A percentile compares a stretch with the other conserved stretches of the same genome.
Conservation (phyloP, 1,140 invertebrate genomes). For the Nymphalis io region DNA sequence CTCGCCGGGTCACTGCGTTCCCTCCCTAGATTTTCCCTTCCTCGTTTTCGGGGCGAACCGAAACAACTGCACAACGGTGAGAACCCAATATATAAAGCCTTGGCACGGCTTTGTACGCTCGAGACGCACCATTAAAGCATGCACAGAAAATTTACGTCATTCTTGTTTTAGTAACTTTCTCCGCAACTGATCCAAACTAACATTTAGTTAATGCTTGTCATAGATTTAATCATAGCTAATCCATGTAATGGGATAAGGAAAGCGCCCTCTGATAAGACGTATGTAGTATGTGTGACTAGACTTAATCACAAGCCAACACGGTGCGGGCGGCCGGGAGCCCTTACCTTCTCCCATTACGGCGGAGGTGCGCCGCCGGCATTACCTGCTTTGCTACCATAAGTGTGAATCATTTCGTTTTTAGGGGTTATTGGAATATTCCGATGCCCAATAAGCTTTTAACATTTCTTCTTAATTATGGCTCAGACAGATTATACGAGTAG, state of each 20-base stretch:
- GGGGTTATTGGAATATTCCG: conserved; percentile 58
- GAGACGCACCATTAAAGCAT: conserved; percentile 71
- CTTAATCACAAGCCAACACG: conserved; percentile 56
- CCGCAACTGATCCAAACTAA: conserved; percentile 70
- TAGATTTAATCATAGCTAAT: conserved; percentile 65
- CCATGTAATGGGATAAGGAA: conserved; percentile 85
- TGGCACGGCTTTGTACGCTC: conserved; percentile 74
- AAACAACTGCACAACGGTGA: conserved; percentile 74
- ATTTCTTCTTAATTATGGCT: conserved; percentile 67
- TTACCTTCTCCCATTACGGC: conserved; percentile 84
- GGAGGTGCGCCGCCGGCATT: conserved; percentile 75
- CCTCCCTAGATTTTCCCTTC: conserved; percentile 53
- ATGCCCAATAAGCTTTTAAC: conserved; percentile 71
- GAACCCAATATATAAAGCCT: conserved; percentile 70
- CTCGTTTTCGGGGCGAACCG: conserved; percentile 63
- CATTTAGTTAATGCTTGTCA: conserved; percentile 69
- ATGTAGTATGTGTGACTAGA: conserved; percentile 60
- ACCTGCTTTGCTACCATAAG: conserved; percentile 69
- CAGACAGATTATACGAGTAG: conserved; percentile 36
- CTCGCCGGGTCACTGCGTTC: conserved; percentile 57
- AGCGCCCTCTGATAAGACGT: conserved; percentile 79
- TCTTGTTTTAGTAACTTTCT: conserved; percentile 66
- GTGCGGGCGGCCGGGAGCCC: conserved; percentile 78
- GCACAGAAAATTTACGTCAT: conserved; percentile 47
- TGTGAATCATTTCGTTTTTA: conserved; percentile 61